Conservation (phyloP, 2,888 invertebrate species). For the Lumbricus terrestris region DNA sequence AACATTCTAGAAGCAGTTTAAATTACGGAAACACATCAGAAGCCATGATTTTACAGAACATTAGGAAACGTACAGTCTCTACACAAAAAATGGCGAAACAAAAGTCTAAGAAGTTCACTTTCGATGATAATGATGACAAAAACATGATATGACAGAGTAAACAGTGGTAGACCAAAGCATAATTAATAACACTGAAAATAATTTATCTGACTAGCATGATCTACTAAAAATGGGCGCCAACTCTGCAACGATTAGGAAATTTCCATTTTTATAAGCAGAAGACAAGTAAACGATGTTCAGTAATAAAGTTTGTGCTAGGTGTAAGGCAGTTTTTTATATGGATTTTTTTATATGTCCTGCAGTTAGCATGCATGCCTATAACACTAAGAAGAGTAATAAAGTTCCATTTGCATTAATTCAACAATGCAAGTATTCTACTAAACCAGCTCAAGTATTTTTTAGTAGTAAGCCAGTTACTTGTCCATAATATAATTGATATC, state of each 20-base stretch:
- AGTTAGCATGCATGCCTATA: neutral
- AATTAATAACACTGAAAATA: neutral
- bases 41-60: conserved; percentile 14
- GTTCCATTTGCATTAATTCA: neutral
- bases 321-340: no score
- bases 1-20: conserved; percentile 16
- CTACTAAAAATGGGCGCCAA: neutral
- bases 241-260: neutral
- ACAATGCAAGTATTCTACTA: neutral
- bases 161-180: neutral
- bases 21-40: conserved; percentile 9
- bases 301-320: neutral
- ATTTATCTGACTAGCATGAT: conserved; percentile 3
- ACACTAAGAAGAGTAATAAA: neutral
- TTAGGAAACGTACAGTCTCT: neutral
- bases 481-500: no score
- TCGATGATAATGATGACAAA: neutral
- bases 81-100: conserved; percentile 5
- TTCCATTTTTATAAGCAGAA: neutral
- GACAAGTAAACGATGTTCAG: neutral
- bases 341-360: no score
- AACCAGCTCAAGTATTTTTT: neutral
- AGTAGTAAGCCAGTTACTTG: no score
- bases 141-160: neutral
- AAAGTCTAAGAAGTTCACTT: neutral